phyloP scores from a whole-genome alignment of 1,140 invertebrate species.

The Thaumatotibia leucotreta region DNA sequence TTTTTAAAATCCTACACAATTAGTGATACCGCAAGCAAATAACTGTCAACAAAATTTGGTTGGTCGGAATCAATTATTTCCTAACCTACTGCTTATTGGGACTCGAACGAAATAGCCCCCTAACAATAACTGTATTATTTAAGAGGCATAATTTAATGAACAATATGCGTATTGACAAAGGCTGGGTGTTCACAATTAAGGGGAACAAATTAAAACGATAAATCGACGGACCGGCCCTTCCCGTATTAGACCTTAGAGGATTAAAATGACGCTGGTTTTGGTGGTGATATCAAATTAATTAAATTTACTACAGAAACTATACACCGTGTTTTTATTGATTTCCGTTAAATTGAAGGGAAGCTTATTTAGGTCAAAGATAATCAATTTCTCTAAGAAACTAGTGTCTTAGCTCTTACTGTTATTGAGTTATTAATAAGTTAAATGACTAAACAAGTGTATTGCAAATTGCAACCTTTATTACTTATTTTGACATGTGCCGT shows the following conservation, averaged over 20 bases:
- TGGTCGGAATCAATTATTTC: not conserved
- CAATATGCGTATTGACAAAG: constrained; percentile 11
- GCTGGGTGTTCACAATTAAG: constrained; percentile 7
- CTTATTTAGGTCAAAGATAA: too few species aligned
- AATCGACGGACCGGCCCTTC: constrained; percentile 3
- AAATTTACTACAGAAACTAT: not conserved
- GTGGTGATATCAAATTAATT: not conserved
- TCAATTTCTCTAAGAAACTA: too few species aligned
- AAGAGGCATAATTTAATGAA: constrained; percentile 5
- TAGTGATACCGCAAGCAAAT: too few species aligned
- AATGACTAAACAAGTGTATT: too few species aligned
- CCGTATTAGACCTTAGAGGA: not conserved
- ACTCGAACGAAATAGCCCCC: not conserved
- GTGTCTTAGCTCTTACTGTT: too few species aligned
- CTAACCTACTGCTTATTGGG: not conserved
- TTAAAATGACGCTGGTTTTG: not conserved
- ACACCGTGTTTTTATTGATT: too few species aligned
- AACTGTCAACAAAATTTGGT: not conserved
- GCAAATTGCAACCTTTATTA: too few species aligned
- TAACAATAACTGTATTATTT: not conserved
- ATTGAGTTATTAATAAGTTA: too few species aligned
- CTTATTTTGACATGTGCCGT: too few species aligned
- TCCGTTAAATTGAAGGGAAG: too few species aligned
- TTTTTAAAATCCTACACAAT: too few species aligned
- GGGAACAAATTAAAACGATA: constrained; percentile 10